phyloP scores from a whole-genome alignment of 2,888 invertebrate species.

The Drosophila pseudotalamancana region DNA sequence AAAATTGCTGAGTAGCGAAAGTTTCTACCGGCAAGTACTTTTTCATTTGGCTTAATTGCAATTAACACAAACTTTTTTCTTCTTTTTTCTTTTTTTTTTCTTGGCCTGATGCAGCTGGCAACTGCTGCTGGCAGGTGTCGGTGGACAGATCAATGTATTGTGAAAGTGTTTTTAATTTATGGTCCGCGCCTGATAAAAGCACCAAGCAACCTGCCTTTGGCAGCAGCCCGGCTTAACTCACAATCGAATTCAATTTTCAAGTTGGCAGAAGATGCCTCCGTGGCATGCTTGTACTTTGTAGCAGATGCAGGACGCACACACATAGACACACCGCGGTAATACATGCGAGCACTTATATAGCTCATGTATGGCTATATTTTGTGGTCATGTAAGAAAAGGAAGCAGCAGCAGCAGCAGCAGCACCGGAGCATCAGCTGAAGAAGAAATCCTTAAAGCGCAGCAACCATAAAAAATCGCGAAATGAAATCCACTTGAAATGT shows the following conservation, averaged over 20 bases:
- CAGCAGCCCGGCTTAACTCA: slow-evolving; percentile 9
- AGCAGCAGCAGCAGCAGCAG: slow-evolving; percentile 25
- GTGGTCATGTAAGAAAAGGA: slow-evolving; percentile 56
- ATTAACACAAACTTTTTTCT: no score
- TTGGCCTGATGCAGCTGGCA: slow-evolving; percentile 47
- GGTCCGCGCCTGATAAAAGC: not conserved
- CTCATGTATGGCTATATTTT: slow-evolving; percentile 50
- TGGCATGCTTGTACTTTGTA: slow-evolving; percentile 39
- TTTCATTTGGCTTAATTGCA: slow-evolving; percentile 39
- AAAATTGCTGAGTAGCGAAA: slow-evolving; percentile 42
- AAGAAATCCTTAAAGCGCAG: slow-evolving; percentile 72
- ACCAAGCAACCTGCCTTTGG: slow-evolving; percentile 4
- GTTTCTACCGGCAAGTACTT: slow-evolving; percentile 35
- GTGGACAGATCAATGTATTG: slow-evolving; percentile 29
- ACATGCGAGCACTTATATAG: slow-evolving; percentile 39
- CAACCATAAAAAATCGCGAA: slow-evolving; percentile 79
- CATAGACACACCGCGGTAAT: slow-evolving; percentile 9
- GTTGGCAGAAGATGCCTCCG: slow-evolving; percentile 20
- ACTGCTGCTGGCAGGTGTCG: slow-evolving; percentile 19
- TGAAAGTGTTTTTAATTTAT: slow-evolving; percentile 26
- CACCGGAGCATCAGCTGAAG: slow-evolving; percentile 32
- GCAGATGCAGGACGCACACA: slow-evolving; percentile 12
- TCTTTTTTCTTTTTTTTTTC: slow-evolving; percentile 9
- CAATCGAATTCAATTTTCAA: slow-evolving; percentile 57
- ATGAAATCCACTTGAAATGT: slow-evolving; percentile 79